These are phyloP conservation scores for Nomada fabriciana DNA, from an alignment of 2,888 invertebrate species.

Conservation along the genomic window DNA sequence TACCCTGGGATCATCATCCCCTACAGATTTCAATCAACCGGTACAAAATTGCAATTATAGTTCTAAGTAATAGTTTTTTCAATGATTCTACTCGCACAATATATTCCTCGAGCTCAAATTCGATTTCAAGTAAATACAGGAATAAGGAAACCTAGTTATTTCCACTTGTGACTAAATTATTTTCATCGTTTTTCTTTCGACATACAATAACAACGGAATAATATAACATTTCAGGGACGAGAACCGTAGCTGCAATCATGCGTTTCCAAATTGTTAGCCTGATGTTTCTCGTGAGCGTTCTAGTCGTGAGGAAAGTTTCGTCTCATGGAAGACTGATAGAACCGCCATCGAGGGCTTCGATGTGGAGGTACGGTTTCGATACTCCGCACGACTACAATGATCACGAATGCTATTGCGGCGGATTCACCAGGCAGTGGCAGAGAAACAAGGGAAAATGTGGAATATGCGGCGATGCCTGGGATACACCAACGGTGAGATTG, in stretches of 20 bases:
- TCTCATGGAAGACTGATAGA: conserved; percentile 92
- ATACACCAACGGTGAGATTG: conserved; percentile 85
- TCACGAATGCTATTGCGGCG: conserved; percentile 94
- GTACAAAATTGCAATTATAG: no score
- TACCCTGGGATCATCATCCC: no score
- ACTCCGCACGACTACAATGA: conserved; percentile 96
- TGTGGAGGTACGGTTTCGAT: conserved; percentile 95
- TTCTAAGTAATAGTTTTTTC: no score
- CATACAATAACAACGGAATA: background rate
- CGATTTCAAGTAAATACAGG: no score
- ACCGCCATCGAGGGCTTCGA: conserved; percentile 94
- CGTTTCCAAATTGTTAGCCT: conserved; percentile 53
- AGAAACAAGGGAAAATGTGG: conserved; percentile 94
- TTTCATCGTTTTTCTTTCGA: no score
- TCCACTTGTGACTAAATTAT: no score
- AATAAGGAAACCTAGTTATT: no score
- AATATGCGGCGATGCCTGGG: conserved; percentile 94
- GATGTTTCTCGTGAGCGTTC: conserved; percentile 52
- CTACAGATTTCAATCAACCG: no score
- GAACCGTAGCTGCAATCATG: conserved; percentile 56
- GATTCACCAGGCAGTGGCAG: conserved; percentile 93
- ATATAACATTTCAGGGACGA: conserved; percentile 31
- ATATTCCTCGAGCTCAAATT: no score
- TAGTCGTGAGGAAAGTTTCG: conserved; percentile 80
- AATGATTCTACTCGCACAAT: no score